Percentiles rank a stretch among this genome's conserved stretches.
Evolutionary conservation across 1,140 invertebrate species (phyloP).

Genomic region (Ruditapes philippinarum): DNA sequence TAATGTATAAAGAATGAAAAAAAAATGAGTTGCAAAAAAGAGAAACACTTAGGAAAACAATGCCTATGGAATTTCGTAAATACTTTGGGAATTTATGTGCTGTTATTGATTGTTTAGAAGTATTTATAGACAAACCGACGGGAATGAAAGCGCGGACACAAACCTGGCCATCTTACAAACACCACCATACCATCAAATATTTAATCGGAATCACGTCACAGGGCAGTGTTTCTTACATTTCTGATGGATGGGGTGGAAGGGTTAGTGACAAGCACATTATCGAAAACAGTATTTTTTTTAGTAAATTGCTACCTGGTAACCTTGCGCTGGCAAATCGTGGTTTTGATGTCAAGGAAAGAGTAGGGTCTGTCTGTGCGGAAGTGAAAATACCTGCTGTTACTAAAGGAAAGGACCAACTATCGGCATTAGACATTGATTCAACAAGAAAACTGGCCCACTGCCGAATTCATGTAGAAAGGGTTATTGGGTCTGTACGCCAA

Average conservation of each 20-base stretch:
- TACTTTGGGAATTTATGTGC: too few relatives aligned
- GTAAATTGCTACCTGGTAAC: conserved; percentile 47
- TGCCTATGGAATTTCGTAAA: too few relatives aligned
- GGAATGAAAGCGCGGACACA: too few relatives aligned
- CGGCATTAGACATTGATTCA: conserved; percentile 62
- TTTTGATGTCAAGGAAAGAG: conserved; percentile 52
- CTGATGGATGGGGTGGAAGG: conserved; percentile 55
- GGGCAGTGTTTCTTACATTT: too few relatives aligned
- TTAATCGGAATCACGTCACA: too few relatives aligned
- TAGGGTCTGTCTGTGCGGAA: neutral
- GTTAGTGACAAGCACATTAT: conserved; percentile 48
- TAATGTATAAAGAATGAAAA: too few relatives aligned
- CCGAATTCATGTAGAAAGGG: conserved; percentile 80
- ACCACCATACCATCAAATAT: too few relatives aligned
- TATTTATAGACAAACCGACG: too few relatives aligned
- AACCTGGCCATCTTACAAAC: too few relatives aligned
- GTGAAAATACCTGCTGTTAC: conserved; percentile 56
- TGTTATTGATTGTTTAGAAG: too few relatives aligned
- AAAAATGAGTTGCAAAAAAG: too few relatives aligned
- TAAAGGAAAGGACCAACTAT: conserved; percentile 50
- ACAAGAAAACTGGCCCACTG: conserved; percentile 70
- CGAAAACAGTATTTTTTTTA: conserved; percentile 22
- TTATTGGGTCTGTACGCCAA: conserved; percentile 66
- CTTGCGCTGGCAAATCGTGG: conserved; percentile 60
- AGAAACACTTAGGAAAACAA: too few relatives aligned